Base-by-base conservation (phyloP, 2,888 invertebrate genomes). In the Pollenia angustigena region DNA sequence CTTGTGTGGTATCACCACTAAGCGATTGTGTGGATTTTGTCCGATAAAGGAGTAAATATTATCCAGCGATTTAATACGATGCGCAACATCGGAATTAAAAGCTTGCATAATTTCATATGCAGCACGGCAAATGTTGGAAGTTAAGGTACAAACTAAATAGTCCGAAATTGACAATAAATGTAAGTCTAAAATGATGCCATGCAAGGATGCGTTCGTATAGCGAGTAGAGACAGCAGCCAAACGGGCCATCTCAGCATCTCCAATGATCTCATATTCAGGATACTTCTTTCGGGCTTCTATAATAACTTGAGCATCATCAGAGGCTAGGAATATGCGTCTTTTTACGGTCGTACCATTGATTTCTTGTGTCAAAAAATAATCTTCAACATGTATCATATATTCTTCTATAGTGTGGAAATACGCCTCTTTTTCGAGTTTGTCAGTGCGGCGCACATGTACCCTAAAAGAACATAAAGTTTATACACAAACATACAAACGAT, bases 121-220 rank as follows among this genome's bases (percentile, higher is more conserved):
- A 50, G 99, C 96, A n/a, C 99, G 96, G 89, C 99, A 99, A 18
- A 98, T 98, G 95, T 99, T 99, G 81, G 99, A 99, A 82, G 99
- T 99, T 93, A 99, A 99, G 0, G 99, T 99, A 94, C 99, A 99
- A n/a, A 99, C 99, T 85, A 99, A 94, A 94, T 96, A 97, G 93
- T 99, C 98, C 90, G 97, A 96, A 91, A 96, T 94, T 0, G 99
- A 96, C 58, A 99, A 94, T 94, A 99, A 95, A 92, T 98, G 97
- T 88, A 99, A 97, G 92, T 99, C 99, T 14, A 97, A 95, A 75
- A 99, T 96, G 86, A 99, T 97, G 2, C 99, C 99, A 89, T 97
- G 96, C 44, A 99, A 94, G 0, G 99, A 98, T 11, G 96, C 95
- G 91, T 98, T 98, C 1, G 97, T 96, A 93, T 99, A 99, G 54